Evolutionary conservation across 2,113 vertebrate genomes (phyloP).

Genomic region (Eulacestoma nigropectus): DNA sequence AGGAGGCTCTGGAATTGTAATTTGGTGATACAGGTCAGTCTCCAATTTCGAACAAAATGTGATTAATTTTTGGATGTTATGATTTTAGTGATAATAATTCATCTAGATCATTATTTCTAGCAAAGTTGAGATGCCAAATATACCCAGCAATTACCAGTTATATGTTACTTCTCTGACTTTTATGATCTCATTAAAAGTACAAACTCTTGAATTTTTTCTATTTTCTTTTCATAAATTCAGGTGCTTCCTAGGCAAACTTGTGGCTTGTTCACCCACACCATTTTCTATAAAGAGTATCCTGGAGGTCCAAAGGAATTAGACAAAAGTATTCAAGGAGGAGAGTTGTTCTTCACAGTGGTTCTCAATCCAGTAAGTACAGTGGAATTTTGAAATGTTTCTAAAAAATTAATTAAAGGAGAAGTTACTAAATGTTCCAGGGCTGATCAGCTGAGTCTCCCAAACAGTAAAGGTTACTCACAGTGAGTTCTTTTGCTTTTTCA

Average conservation of each 20-base stretch:
- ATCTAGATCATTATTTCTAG: background rate
- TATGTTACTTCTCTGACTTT: background rate
- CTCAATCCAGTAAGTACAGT: constrained; percentile 90
- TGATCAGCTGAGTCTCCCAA: background rate
- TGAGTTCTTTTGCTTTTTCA: background rate
- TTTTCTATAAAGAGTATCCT: constrained; percentile 97
- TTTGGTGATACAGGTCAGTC: background rate
- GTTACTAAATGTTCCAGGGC: background rate
- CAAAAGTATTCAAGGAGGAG: constrained; percentile 93
- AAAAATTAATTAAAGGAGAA: background rate
- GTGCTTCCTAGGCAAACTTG: constrained; percentile 97
- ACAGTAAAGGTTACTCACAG: background rate
- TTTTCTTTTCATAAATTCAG: constrained; percentile 58
- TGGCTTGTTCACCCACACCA: constrained; percentile 96
- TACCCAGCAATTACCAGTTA: background rate
- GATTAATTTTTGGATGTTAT: background rate
- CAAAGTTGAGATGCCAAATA: background rate
- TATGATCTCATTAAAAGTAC: background rate
- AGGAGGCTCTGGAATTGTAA: background rate
- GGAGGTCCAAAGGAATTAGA: constrained; percentile 94
- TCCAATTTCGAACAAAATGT: background rate
- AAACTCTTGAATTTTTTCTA: background rate
- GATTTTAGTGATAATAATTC: background rate
- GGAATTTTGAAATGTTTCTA: background rate
- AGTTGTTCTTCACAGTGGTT: constrained; percentile 93